These are phyloP conservation scores for Crypturellus tataupa DNA, from an alignment of 2,797 vertebrate genomes.

Conservation along the genomic window DNA sequence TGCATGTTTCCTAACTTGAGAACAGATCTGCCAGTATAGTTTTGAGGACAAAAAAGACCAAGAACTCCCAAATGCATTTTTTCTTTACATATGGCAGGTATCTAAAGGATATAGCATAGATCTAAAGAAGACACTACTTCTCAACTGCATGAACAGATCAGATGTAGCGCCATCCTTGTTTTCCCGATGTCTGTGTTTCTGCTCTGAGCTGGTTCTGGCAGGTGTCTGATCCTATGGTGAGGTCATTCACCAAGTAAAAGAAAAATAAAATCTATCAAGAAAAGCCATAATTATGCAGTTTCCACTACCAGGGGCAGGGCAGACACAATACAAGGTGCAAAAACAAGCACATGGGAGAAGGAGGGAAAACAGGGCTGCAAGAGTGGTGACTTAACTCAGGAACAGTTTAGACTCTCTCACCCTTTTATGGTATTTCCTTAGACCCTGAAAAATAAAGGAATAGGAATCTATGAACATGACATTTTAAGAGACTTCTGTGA, in stretches of 20 bases:
- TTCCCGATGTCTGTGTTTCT: rapidly evolving
- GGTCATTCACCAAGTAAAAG: background rate
- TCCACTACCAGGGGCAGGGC: background rate
- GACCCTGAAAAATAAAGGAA: background rate
- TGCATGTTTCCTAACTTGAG: background rate
- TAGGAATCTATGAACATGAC: background rate
- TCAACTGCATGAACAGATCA: background rate
- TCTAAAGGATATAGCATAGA: no score
- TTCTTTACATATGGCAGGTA: background rate
- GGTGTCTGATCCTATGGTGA: background rate
- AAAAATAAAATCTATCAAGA: background rate
- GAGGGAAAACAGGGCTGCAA: background rate
- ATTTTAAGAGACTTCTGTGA: background rate
- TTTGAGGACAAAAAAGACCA: background rate
- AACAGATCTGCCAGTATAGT: background rate
- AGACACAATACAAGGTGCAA: background rate
- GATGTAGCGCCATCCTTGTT: background rate
- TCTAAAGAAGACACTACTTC: background rate
- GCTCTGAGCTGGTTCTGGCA: background rate
- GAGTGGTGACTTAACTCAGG: rapidly evolving
- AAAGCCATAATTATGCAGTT: background rate
- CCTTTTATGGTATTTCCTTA: background rate
- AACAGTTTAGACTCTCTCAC: background rate
- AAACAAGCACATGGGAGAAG: background rate
- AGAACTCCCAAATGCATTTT: background rate